Percentiles rank a stretch among this genome's conserved stretches.
These are phyloP conservation scores for Piliocolobus tephrosceles DNA, from an alignment of 2,113 vertebrate genomes.

Conservation along the genomic window DNA sequence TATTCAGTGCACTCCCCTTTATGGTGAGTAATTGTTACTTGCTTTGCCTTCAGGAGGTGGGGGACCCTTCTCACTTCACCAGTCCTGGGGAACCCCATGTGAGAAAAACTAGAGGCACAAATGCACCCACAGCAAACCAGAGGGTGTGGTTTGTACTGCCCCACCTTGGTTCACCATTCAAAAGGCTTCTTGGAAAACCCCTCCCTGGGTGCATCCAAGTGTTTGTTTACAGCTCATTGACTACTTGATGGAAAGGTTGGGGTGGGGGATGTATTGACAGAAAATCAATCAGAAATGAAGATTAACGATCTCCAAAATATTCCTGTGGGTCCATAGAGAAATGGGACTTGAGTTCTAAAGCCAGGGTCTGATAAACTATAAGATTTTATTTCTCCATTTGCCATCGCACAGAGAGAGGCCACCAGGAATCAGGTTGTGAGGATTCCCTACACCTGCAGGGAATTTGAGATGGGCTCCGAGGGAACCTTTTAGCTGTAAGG, in stretches of 20 bases:
- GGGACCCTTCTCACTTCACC: not conserved
- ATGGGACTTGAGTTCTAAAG: constrained; percentile 38
- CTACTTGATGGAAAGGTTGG: constrained; percentile 68
- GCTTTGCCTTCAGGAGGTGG: not conserved
- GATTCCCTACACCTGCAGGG: too few species aligned
- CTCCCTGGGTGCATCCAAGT: not conserved
- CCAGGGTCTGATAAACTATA: not conserved
- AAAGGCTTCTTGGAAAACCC: constrained; percentile 24
- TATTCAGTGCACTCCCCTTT: not conserved
- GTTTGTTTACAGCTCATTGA: constrained; percentile 73
- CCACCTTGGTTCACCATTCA: accelerated
- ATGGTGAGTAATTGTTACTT: not conserved
- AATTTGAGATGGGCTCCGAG: accelerated
- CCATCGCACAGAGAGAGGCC: not conserved
- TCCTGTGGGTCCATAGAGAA: constrained; percentile 62
- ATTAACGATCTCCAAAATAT: constrained; percentile 66
- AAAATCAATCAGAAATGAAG: constrained; percentile 79
- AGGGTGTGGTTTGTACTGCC: not conserved
- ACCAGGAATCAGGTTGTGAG: too few species aligned
- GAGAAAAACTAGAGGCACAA: not conserved
- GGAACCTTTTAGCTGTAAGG: not conserved
- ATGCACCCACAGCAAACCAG: not conserved
- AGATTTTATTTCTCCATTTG: not conserved
- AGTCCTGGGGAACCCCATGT: not conserved
- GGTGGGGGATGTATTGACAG: constrained; percentile 69